Evolutionary conservation across 2,888 invertebrate species (phyloP).

Genomic region (Aspidiotus destructor): DNA sequence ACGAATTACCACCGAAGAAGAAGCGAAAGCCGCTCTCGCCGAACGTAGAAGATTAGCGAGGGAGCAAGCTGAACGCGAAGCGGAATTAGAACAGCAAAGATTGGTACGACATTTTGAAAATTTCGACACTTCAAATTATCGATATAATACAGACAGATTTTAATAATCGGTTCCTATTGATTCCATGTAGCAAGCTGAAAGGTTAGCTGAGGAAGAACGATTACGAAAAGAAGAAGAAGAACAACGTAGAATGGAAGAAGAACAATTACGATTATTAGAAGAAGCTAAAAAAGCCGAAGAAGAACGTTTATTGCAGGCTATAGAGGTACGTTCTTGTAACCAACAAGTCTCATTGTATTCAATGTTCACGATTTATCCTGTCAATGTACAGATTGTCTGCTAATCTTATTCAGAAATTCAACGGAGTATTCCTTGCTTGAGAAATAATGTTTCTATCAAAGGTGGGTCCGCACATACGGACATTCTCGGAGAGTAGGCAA

Average conservation of each 20-base stretch:
- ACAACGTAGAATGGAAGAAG: constrained; percentile 68
- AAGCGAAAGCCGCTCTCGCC: constrained; percentile 87
- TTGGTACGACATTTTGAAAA: constrained; percentile 42
- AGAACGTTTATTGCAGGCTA: constrained; percentile 72
- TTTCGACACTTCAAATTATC: constrained; percentile 5
- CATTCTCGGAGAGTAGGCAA: too few relatives aligned
- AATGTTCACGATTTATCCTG: too few relatives aligned
- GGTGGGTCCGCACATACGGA: too few relatives aligned
- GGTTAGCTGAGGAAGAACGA: constrained; percentile 60
- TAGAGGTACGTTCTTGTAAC: constrained; percentile 45
- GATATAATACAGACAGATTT: too few relatives aligned
- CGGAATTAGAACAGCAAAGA: constrained; percentile 66
- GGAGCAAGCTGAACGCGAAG: constrained; percentile 84
- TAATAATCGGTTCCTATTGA: too few relatives aligned
- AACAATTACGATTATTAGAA: constrained; percentile 64
- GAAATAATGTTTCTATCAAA: too few relatives aligned
- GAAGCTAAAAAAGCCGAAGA: constrained; percentile 74
- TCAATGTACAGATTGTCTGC: too few relatives aligned
- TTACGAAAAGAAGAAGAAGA: constrained; percentile 71
- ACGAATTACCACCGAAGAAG: constrained; percentile 77
- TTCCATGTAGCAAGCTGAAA: constrained; percentile 54
- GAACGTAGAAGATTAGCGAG: constrained; percentile 77
- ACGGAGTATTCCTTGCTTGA: too few relatives aligned
- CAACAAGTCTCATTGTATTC: background rate
- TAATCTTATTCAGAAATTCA: too few relatives aligned